These are phyloP conservation scores for Neotoma lepida DNA, from an alignment of 2,113 vertebrate genomes.

Conservation along the genomic window DNA sequence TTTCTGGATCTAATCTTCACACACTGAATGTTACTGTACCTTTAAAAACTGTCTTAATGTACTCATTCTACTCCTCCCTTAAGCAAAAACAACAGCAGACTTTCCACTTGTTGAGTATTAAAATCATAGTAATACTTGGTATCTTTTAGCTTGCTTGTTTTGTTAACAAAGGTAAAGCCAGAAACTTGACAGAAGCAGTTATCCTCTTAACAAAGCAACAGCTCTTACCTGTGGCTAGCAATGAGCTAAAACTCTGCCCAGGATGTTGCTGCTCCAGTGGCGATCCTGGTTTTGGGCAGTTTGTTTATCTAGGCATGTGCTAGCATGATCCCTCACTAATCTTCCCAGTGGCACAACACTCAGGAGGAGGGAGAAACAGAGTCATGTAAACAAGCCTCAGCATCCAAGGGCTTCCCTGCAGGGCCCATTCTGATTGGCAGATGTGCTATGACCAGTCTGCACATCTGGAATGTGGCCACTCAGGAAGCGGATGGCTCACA, in stretches of 20 bases:
- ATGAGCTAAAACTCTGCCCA: conserved; percentile 58
- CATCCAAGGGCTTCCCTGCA: conserved; percentile 52
- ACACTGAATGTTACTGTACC: conserved; percentile 7
- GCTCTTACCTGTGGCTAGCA: conserved; percentile 80
- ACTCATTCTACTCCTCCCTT: background rate
- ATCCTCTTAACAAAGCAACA: background rate
- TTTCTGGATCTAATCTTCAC: conserved; percentile 55
- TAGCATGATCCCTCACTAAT: conserved; percentile 30
- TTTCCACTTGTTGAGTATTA: conserved; percentile 65
- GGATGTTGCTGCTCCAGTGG: conserved; percentile 38
- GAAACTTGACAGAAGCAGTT: conserved; percentile 1
- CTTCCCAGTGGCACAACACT: conserved; percentile 29
- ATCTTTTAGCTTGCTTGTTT: conserved; percentile 1
- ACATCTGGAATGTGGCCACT: conserved; percentile 76
- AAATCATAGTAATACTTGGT: background rate
- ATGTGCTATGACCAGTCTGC: conserved; percentile 63
- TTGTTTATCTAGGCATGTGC: background rate
- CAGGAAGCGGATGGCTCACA: conserved; percentile 78
- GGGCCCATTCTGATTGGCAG: conserved; percentile 74
- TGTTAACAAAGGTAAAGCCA: conserved; percentile 40
- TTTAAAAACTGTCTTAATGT: conserved; percentile 64
- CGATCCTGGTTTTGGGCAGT: background rate
- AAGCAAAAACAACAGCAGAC: conserved; percentile 55
- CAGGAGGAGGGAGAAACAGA: conserved; percentile 52
- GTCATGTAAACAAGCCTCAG: conserved; percentile 73